Base-by-base conservation (phyloP, 2,888 invertebrate genomes). In the Lasioglossum zephyrum region DNA sequence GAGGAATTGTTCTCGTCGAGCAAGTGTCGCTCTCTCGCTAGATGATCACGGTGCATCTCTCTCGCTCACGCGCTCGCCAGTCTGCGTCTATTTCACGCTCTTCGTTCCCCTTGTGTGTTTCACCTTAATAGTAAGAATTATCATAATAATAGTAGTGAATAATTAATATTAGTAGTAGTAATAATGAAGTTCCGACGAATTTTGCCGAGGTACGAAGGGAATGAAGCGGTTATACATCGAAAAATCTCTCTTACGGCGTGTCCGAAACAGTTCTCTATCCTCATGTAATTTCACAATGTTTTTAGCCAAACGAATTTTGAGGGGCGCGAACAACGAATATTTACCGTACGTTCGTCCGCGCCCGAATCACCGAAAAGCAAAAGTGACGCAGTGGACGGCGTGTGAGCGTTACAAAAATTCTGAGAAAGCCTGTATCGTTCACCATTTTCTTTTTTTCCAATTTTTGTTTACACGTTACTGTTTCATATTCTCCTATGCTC, bases 1-100 rank as follows among this genome's bases (percentile, higher is more conserved):
- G 93, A 93, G 93, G 93, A 93, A 93, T 93, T 93, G 93, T 93
- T 91, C 77, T 88, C 82, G 73, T 86, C 88, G 88, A 88, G 85
- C 88, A 41, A 70, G 79, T 89, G 84, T 79, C 75, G 81, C 81
- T 88, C 81, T 88, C 85, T 88, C 85, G 82, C 74, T 80, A n/a
- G 81, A 87, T 85, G 81, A 81, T 83, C 70, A 82, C 83, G 81
- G 77, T 83, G 75, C 76, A 74, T 87, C 77, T 66, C 70, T 73
- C 49, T 90, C 89, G 90, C 77, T 79, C 82, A 81, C 87, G 82
- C 88, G 88, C 89, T 80, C 66, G 39, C 77, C 70, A 77, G 76
- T 72, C 75, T 63, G 63, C 57, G 79, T 86, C 77, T 73, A 70
- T 79, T 60, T 63, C 39, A 57, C 36, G 39, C 60, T 83, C 77